Base-by-base conservation (phyloP, 2,797 vertebrate genomes). In the Pteropus rufus region DNA sequence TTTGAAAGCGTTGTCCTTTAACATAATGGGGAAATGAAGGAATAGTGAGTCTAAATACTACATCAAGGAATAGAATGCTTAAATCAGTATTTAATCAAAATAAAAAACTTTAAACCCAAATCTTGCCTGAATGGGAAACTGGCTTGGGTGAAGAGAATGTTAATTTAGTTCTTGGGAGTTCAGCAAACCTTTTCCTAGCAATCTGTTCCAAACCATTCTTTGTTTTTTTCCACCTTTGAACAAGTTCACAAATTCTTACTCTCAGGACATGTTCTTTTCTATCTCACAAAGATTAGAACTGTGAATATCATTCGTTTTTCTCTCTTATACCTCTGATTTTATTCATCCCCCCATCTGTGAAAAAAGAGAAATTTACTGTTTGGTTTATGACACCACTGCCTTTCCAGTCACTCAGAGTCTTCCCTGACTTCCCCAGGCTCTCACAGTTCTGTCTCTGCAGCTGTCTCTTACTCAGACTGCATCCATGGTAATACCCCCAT, bases 1-100 rank as follows among this genome's bases (percentile, higher is more conserved):
- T 95, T 90, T 87, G 80, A 65, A 79, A 83, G 46, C 8, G 8
- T 62, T 23, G 60, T 41, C 34, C 31, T 92, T 93, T 41, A 41
- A 6, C 23, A 29, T 82, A 46, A 34, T 19, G 8, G 16, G 41
- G 44, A 41, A 72, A 26, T 70, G 46, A 72, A 49, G 64, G 58
- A 81, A 52, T 73, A n/a, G 18, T 89, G 56, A 52, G 36, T n/a
- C 62, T 65, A 19, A 64, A 73, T 34, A 23, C 49, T 15, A 7
- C 14, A 29, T n/a, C 29, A 21, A 56, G 49, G 73, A 65, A 6
- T 69, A 46, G 67, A 85, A 58, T 54, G 41, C 49, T 56, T 82
- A 36, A 36, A 46, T 73, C 62, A 49, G 62, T 52, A 29, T 54
- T 81, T 87, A 60, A 64, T 81, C 34, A 70, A 41, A 88, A 76